These are phyloP conservation scores for Anhinga rufa DNA, from an alignment of 2,113 vertebrate species.

Conservation along the genomic window DNA sequence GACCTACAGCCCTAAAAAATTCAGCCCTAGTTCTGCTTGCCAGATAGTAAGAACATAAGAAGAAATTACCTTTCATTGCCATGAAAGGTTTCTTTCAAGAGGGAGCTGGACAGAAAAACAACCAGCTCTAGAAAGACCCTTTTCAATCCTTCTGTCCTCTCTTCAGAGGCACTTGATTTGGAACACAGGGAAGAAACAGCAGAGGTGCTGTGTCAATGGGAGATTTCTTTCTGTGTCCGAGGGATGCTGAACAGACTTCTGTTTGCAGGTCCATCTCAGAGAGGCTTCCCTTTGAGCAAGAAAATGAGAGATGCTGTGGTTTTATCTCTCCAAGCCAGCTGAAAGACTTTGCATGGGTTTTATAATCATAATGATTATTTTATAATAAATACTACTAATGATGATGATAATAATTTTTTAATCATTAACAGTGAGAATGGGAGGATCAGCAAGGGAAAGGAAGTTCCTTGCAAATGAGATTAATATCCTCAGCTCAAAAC, in stretches of 20 bases:
- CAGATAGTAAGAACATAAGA: background rate
- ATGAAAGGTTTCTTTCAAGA: background rate
- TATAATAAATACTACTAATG: background rate
- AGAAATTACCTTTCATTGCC: background rate
- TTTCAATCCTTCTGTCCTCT: background rate
- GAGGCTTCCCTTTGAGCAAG: background rate
- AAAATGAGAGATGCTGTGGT: background rate
- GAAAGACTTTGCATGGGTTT: background rate
- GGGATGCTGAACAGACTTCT: background rate
- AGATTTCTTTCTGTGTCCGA: rapidly evolving
- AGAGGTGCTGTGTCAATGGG: background rate
- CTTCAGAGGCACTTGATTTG: background rate
- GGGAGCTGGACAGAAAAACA: background rate
- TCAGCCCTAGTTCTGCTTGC: background rate
- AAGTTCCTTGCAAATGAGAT: background rate
- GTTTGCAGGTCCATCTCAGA: background rate
- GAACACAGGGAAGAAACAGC: background rate
- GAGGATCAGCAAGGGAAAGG: background rate
- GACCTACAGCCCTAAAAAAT: background rate
- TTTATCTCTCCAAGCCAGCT: background rate
- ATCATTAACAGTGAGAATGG: background rate
- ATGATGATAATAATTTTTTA: background rate
- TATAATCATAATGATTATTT: background rate
- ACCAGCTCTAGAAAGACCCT: background rate
- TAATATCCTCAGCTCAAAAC: background rate